These are phyloP conservation scores for Dicroscelio sp. DNA, from an alignment of 2,888 invertebrate species.

Conservation along the genomic window DNA sequence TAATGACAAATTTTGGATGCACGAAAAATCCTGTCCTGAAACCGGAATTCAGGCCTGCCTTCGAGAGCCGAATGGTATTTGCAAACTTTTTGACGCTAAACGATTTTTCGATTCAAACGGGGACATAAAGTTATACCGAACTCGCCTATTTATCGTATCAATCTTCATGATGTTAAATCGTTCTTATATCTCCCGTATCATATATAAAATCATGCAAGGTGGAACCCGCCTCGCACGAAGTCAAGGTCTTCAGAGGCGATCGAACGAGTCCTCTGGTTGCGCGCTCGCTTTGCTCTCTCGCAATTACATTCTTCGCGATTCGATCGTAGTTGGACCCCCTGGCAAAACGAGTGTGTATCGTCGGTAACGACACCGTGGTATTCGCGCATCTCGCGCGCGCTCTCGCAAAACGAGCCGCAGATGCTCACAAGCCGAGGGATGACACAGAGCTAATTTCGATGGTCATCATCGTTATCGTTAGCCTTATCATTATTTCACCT, in stretches of 20 bases:
- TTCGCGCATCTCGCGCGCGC: constrained; percentile 65
- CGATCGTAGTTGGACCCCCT: constrained; percentile 77
- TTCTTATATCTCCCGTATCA: constrained; percentile 76
- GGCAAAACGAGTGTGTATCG: constrained; percentile 76
- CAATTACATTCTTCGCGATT: constrained; percentile 79
- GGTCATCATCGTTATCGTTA: constrained; percentile 80
- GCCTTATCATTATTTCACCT: constrained; percentile 79
- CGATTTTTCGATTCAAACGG: background rate
- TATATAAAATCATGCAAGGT: constrained; percentile 78
- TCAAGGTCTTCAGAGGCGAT: constrained; percentile 76
- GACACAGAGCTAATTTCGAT: constrained; percentile 78
- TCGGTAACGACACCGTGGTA: constrained; percentile 70
- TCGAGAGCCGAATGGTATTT: too few relatives aligned
- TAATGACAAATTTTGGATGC: too few relatives aligned
- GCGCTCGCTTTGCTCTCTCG: constrained; percentile 69
- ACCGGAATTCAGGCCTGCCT: too few relatives aligned
- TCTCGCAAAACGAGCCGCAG: constrained; percentile 75
- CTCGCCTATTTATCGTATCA: constrained; percentile 73
- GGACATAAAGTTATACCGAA: constrained; percentile 60
- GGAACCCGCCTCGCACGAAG: constrained; percentile 73
- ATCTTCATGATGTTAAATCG: constrained; percentile 77
- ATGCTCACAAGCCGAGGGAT: constrained; percentile 61
- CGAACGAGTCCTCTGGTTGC: constrained; percentile 76
- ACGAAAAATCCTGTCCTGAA: too few relatives aligned
- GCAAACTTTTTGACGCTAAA: background rate